phyloP scores from a whole-genome alignment of 2,113 vertebrate genomes.

The Recurvirostra avosetta region DNA sequence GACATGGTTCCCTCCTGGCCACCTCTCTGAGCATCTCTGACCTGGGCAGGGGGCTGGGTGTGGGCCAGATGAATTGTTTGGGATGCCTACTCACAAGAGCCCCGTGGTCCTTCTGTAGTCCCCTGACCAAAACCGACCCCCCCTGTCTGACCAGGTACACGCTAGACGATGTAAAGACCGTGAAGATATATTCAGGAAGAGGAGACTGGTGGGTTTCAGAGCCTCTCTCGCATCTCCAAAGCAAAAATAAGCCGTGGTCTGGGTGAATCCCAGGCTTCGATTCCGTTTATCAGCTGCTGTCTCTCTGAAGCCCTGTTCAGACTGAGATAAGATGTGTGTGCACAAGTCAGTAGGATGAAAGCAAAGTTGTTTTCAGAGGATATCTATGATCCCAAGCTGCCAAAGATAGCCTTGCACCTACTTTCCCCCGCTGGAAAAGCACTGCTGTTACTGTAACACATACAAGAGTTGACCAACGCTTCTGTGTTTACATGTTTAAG shows the following conservation, averaged over 20 bases:
- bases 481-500: neutral
- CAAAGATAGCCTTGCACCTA: neutral
- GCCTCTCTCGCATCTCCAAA: neutral
- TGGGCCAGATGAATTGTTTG: neutral
- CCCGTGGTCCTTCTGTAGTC: neutral
- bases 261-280: neutral
- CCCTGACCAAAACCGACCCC: neutral
- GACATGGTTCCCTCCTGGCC: neutral
- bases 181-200: neutral
- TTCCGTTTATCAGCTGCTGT: neutral
- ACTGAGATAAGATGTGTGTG: neutral
- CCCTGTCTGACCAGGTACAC: neutral
- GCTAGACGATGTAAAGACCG: neutral
- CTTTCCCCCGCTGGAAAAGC: neutral
- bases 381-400: neutral
- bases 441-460: accelerated
- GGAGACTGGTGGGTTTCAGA: neutral
- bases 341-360: neutral
- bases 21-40: neutral
- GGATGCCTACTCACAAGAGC: neutral
- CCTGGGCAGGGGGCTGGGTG: neutral
- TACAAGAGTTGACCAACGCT: accelerated
- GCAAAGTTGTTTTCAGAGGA: neutral
- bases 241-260: neutral
- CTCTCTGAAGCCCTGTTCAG: neutral